phyloP scores from a whole-genome alignment of 2,113 vertebrate genomes.

The Tenebrosternarchus preto region DNA sequence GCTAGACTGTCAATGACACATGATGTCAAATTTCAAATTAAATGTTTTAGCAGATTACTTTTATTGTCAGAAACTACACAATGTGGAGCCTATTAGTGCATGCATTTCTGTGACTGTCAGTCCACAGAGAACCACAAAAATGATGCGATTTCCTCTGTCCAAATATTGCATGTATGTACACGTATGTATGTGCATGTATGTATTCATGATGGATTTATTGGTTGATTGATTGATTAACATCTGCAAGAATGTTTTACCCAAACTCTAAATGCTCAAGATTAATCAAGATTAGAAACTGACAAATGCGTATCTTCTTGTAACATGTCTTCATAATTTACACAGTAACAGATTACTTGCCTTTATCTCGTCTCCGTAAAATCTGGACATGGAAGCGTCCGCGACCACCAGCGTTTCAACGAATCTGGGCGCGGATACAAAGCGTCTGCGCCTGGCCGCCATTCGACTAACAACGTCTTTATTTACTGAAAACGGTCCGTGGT shows the following conservation, averaged over 20 bases:
- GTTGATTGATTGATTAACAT: too few relatives aligned
- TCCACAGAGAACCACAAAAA: slow-evolving; percentile 1
- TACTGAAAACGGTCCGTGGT: background rate
- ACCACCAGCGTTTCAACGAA: slow-evolving; percentile 85
- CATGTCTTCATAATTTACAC: background rate
- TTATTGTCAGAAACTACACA: slow-evolving; percentile 2
- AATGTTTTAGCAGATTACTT: background rate
- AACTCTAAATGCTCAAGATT: too few relatives aligned
- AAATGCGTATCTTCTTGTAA: background rate
- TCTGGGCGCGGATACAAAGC: slow-evolving; percentile 80
- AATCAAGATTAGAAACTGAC: background rate
- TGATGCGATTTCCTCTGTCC: slow-evolving; percentile 15
- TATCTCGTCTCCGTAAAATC: slow-evolving; percentile 77
- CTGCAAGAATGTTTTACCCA: too few relatives aligned
- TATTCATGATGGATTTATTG: too few relatives aligned
- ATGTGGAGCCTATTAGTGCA: background rate
- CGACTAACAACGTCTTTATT: background rate
- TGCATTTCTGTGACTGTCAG: slow-evolving; percentile 10
- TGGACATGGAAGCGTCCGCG: slow-evolving; percentile 78
- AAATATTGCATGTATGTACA: slow-evolving; percentile 26
- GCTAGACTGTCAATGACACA: background rate
- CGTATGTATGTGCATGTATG: background rate
- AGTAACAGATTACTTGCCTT: slow-evolving; percentile 69
- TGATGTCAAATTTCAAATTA: background rate
- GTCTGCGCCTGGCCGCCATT: slow-evolving; percentile 17